These are phyloP conservation scores for Nemotelus pantherinus DNA, from an alignment of 2,888 invertebrate genomes.

Conservation along the genomic window DNA sequence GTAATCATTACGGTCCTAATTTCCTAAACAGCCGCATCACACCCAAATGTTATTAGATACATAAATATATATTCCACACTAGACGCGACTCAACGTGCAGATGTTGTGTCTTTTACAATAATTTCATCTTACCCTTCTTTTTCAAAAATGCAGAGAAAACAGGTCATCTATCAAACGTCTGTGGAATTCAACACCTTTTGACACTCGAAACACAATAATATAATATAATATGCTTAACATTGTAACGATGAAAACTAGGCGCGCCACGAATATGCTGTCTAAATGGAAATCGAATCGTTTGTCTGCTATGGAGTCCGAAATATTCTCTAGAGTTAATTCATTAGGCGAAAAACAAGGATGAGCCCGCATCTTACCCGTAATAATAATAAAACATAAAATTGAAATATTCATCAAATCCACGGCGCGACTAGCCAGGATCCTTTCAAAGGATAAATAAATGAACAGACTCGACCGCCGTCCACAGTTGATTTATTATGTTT, in stretches of 20 bases:
- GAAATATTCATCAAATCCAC: constrained; percentile 38
- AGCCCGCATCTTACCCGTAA: constrained; percentile 3
- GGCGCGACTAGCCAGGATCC: constrained; percentile 24
- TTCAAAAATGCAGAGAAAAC: constrained; percentile 18
- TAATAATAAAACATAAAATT: constrained; percentile 27
- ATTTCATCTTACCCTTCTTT: constrained; percentile 36
- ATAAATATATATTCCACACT: constrained; percentile 1
- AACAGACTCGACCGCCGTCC: constrained; percentile 1
- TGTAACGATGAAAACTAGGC: background rate
- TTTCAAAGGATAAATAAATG: constrained; percentile 10
- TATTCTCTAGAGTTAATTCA: constrained; percentile 21
- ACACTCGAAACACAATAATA: background rate
- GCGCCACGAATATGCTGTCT: constrained; percentile 11
- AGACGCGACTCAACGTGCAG: background rate
- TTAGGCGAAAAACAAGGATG: constrained; percentile 31
- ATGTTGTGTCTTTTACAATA: constrained; percentile 22
- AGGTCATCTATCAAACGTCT: constrained; percentile 38
- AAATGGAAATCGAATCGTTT: constrained; percentile 8
- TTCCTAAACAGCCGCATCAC: background rate
- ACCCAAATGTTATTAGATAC: constrained; percentile 22
- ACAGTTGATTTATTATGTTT: constrained; percentile 31
- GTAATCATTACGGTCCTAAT: background rate
- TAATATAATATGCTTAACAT: background rate
- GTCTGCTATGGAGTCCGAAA: background rate
- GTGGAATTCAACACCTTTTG: constrained; percentile 38